Evolutionary conservation across 2,888 invertebrate genomes (phyloP), one percentile per base, ranked within the genome.

Genomic region (Podotricha telesiphe): DNA sequence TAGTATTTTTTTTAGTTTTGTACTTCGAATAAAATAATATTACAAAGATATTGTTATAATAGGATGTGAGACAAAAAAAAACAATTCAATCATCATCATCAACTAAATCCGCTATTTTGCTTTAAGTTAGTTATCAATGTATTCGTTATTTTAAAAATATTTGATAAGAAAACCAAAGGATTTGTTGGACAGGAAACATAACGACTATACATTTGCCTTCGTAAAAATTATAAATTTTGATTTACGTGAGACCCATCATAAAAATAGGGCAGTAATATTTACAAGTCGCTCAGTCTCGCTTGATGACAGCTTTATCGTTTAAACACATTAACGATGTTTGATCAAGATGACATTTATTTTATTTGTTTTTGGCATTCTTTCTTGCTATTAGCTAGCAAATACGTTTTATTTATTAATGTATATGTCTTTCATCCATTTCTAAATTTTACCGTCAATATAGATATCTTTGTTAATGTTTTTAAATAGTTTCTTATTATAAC

Each of bases 251-350:
- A 56, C 7, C 42, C 42, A 42, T 8, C 20, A n/a, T 20, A 22
- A 58, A 20, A 58, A 58, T 42, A 42, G 42, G 20, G 40, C 40
- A 22, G 13, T 1, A 15, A 58, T 58, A 58, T 42, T 58, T 42
- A 58, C 42, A 58, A 20, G 20, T 15, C 47, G 7, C 22, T n/a
- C 42, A 55, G 17, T 13, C 28, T 61, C 13, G 61, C 61, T 61
- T 13, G 34, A 15, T n/a, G 58, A 50, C 42, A 61, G 28, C 45
- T 61, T 34, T 61, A 61, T 61, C 17, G 17, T 63, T 51, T 70
- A 50, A 62, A 66, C 19, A 67, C 51, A 51, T 70, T 62, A 64
- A 53, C 70, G 62, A 67, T 64, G 67, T 70, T 70, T 70, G 70
- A 70, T 70, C 70, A 58, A 17, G 22, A 47, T 63, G 58, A 67